These are phyloP conservation scores for Scelioninae gen. 2 DNA, from an alignment of 2,888 invertebrate genomes.

Conservation along the genomic window DNA sequence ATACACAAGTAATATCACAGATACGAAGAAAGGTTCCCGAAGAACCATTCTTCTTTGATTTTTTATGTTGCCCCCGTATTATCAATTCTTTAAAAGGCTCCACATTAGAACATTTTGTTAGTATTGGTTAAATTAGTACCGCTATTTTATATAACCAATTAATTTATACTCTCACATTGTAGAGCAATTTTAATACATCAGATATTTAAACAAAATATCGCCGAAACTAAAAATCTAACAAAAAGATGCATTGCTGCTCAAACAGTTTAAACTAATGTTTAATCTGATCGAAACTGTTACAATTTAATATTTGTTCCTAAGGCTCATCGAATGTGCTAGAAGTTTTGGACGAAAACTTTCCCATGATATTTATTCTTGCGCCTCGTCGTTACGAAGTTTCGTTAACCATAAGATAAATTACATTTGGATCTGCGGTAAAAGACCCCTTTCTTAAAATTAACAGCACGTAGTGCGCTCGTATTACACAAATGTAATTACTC, in stretches of 20 bases:
- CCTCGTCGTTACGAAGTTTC: conserved; percentile 52
- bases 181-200: conserved; percentile 18
- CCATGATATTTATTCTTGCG: conserved; percentile 57
- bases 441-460: conserved; percentile 46
- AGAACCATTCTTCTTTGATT: conserved; percentile 64
- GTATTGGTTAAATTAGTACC: conserved; percentile 69
- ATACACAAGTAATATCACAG: conserved; percentile 75
- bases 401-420: conserved; percentile 62
- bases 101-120: conserved; percentile 66
- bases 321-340: conserved; percentile 36
- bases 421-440: conserved; percentile 43
- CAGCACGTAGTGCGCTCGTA: conserved; percentile 63
- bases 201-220: conserved; percentile 6
- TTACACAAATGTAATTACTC: conserved; percentile 74
- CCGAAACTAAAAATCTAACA: conserved; percentile 26
- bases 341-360: conserved; percentile 44
- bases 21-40: conserved; percentile 65
- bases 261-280: conserved; percentile 37
- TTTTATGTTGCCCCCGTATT: conserved; percentile 62
- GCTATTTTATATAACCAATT: conserved; percentile 62
- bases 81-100: conserved; percentile 62
- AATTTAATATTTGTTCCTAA: conserved; percentile 37
- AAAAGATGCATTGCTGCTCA: conserved; percentile 2
- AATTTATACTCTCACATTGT: conserved; percentile 33
- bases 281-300: conserved; percentile 28